Evolutionary conservation across 2,797 vertebrate genomes (phyloP).

Genomic region (Nyctibius grandis): DNA sequence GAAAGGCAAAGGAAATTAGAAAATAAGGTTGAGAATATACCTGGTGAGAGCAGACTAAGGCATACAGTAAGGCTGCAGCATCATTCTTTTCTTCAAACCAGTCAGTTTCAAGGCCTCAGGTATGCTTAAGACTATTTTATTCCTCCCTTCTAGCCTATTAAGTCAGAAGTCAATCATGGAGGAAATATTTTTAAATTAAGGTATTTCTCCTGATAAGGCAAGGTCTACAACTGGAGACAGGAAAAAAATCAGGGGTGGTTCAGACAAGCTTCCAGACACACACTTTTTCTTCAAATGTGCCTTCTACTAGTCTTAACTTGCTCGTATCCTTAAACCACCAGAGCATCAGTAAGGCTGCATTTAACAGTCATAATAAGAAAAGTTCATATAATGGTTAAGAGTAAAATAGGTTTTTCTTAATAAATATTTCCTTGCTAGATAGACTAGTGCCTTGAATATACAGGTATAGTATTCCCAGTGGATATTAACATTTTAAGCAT

Average conservation of each 20-base stretch:
- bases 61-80: background rate
- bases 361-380: background rate
- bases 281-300: background rate
- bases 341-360: background rate
- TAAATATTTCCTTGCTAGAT: background rate
- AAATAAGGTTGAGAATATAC: background rate
- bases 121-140: background rate
- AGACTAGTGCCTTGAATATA: background rate
- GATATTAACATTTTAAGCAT: background rate
- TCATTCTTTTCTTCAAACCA: background rate
- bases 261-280: background rate
- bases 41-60: background rate
- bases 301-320: background rate
- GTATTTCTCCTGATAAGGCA: background rate
- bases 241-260: fast-evolving
- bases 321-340: background rate
- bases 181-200: background rate
- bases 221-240: background rate
- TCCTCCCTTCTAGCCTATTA: background rate
- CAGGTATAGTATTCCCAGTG: background rate
- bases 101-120: background rate
- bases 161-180: background rate
- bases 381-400: background rate
- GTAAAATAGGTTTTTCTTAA: background rate
- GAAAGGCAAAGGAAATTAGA: background rate